Evolutionary conservation across 2,797 vertebrate species (phyloP).

Genomic region (Lagorchestes hirsutus): DNA sequence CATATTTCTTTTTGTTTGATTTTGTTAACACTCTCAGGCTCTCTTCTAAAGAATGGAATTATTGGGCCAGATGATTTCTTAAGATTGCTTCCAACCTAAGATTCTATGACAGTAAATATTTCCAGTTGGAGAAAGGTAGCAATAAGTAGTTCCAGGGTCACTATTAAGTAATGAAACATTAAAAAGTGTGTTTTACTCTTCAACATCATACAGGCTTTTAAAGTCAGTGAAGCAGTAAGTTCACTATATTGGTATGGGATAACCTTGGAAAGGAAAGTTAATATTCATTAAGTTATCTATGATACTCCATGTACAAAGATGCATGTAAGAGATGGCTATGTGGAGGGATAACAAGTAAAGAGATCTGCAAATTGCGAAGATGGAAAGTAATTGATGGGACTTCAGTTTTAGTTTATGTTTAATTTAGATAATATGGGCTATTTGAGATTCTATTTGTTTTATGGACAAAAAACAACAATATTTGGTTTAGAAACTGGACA

Average conservation of each 20-base stretch:
- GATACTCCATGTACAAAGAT: not conserved
- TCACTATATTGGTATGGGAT: not conserved
- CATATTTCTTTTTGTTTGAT: not conserved
- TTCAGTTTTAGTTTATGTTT: not conserved
- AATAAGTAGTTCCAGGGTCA: not conserved
- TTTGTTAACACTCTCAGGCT: not conserved
- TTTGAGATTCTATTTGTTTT: not conserved
- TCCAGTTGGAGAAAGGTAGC: not conserved
- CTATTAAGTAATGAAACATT: not conserved
- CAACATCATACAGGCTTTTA: not conserved
- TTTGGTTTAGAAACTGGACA: not conserved
- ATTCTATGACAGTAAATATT: not conserved
- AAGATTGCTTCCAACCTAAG: not conserved
- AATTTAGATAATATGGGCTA: not conserved
- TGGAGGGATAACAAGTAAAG: not conserved
- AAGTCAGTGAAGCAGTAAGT: not conserved
- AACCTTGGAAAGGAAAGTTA: not conserved
- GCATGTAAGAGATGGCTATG: not conserved
- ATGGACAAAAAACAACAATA: not conserved
- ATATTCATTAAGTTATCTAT: not conserved
- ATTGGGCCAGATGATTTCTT: not conserved
- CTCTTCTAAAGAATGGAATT: not conserved
- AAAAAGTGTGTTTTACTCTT: not conserved
- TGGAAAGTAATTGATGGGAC: not conserved
- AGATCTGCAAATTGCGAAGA: not conserved